phyloP scores from a whole-genome alignment of 2,113 vertebrate genomes.

The Acanthochromis polyacanthus region DNA sequence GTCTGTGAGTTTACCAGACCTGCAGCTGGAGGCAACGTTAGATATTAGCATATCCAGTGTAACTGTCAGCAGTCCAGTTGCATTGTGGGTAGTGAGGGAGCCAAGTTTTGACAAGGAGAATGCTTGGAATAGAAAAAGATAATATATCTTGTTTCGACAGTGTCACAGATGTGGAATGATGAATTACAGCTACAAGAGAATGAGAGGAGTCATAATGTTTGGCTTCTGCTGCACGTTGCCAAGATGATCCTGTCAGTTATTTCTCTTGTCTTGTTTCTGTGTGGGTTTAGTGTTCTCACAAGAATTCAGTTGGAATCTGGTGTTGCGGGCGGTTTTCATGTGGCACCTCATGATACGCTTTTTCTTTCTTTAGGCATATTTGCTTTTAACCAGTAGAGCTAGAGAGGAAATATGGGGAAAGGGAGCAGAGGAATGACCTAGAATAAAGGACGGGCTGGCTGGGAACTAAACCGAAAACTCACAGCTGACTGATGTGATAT shows the following conservation, averaged over 20 bases:
- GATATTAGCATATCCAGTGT: neutral
- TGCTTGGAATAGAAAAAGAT: neutral
- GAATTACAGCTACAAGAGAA: neutral
- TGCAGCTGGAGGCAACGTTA: too few species aligned
- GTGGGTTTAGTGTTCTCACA: too few species aligned
- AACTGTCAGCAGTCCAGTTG: neutral
- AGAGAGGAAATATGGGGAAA: too few species aligned
- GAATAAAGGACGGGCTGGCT: too few species aligned
- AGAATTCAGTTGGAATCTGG: neutral
- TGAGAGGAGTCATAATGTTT: neutral
- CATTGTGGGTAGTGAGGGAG: neutral
- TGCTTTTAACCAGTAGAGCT: too few species aligned
- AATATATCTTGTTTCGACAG: too few species aligned
- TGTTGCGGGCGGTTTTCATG: neutral
- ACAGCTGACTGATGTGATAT: too few species aligned
- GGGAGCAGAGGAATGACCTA: too few species aligned
- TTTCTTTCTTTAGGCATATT: too few species aligned
- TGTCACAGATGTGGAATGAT: neutral
- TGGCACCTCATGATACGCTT: neutral
- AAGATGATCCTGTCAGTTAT: neutral
- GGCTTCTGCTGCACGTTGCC: neutral
- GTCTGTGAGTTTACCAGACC: neutral
- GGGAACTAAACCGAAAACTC: too few species aligned
- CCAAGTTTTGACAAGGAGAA: neutral
- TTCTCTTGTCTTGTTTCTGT: too few species aligned